Evolutionary conservation across 2,888 invertebrate genomes (phyloP).

Genomic region (Eristalis pertinax): DNA sequence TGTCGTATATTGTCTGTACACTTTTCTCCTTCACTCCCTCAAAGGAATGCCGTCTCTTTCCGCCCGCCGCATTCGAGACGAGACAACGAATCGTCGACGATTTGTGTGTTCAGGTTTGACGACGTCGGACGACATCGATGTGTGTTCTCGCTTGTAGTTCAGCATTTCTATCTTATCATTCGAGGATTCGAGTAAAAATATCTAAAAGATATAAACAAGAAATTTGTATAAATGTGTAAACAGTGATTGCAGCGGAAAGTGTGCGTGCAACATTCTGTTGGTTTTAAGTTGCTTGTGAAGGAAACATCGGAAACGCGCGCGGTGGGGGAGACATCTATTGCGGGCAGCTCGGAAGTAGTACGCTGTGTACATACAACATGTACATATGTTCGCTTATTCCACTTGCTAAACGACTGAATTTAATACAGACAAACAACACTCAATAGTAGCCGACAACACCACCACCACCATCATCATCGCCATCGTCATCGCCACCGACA

Average conservation of each 20-base stretch:
- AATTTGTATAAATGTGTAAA: conserved; percentile 22
- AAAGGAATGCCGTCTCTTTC: background rate
- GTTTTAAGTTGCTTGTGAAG: too few relatives aligned
- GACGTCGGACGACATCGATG: conserved; percentile 36
- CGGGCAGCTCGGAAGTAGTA: background rate
- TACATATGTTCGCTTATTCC: conserved; percentile 45
- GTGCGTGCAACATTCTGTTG: too few relatives aligned
- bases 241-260: conserved; percentile 41
- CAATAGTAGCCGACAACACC: conserved; percentile 48
- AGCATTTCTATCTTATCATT: conserved; percentile 49
- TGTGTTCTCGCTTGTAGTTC: conserved; percentile 32
- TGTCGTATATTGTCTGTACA: conserved; percentile 2
- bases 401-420: conserved; percentile 58
- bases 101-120: conserved; percentile 55
- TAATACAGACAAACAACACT: conserved; percentile 47
- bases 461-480: conserved; percentile 5
- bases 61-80: background rate
- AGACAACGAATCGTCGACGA: conserved; percentile 16
- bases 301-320: background rate
- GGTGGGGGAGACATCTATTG: background rate
- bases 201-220: conserved; percentile 12
- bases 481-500: conserved; percentile 18
- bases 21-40: conserved; percentile 2
- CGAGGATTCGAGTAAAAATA: background rate
- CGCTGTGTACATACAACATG: background rate